Conservation (phyloP, 1,140 invertebrate species). For the Antheraea pernyi region DNA sequence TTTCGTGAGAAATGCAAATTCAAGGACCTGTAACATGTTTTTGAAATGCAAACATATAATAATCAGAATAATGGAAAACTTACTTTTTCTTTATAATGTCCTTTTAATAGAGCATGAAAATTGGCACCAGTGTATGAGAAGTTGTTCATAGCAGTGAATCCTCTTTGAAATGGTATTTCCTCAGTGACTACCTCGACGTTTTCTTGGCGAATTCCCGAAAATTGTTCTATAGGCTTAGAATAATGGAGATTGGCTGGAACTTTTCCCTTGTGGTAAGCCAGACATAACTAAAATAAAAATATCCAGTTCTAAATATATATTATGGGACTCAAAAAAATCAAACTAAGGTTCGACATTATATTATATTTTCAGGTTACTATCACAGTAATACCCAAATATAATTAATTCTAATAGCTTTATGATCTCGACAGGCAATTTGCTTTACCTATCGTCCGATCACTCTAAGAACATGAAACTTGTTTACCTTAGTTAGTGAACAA, state of each 20-base stretch:
- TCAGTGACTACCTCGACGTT: conserved; percentile 85
- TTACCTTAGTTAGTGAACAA: conserved; percentile 82
- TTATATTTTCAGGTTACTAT: too few relatives aligned
- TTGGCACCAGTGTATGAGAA: conserved; percentile 98
- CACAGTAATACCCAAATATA: too few relatives aligned
- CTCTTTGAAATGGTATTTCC: conserved; percentile 88
- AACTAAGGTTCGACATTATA: too few relatives aligned
- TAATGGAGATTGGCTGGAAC: conserved; percentile 96
- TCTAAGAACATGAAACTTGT: conserved; percentile 24
- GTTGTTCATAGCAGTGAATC: conserved; percentile 91
- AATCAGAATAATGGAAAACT: background rate
- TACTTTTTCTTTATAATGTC: conserved; percentile 54
- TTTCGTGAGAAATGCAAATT: background rate
- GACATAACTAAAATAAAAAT: conserved; percentile 21
- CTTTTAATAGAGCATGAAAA: conserved; percentile 90
- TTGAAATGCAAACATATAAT: background rate
- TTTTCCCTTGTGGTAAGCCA: conserved; percentile 89
- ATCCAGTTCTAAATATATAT: background rate
- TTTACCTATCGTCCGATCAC: too few relatives aligned
- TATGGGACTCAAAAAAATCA: too few relatives aligned
- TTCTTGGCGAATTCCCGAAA: conserved; percentile 90
- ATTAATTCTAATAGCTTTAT: too few relatives aligned
- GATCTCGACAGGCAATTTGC: too few relatives aligned
- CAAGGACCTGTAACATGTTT: background rate
- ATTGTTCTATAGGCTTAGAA: conserved; percentile 84